Evolutionary conservation across 2,113 vertebrate genomes (phyloP).

Genomic region (Cyphomyrus discorhynchus): DNA sequence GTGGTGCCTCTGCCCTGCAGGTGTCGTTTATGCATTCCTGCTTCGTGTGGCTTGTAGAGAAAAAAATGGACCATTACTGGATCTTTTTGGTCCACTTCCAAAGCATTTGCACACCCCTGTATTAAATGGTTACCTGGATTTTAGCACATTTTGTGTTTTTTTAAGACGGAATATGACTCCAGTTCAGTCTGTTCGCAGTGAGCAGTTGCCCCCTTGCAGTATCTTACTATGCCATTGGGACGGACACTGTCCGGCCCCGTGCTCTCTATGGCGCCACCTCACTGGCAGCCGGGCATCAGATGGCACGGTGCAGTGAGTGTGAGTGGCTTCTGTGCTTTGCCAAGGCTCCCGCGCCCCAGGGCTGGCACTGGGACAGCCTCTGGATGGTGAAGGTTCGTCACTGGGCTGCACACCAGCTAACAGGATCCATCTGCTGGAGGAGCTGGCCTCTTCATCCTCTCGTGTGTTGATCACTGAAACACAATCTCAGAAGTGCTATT

Average conservation of each 20-base stretch:
- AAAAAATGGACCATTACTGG: background rate
- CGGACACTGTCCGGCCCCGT: background rate
- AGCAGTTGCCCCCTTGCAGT: background rate
- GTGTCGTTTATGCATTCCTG: background rate
- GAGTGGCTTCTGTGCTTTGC: conserved; percentile 36
- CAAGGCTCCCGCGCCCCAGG: conserved; percentile 25
- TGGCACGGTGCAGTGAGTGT: conserved; percentile 41
- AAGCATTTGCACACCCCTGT: background rate
- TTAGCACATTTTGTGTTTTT: background rate
- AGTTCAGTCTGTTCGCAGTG: background rate
- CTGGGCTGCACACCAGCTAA: conserved; percentile 20
- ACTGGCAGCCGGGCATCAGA: conserved; percentile 43
- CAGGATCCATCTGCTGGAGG: conserved; percentile 28
- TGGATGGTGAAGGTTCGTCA: conserved; percentile 12
- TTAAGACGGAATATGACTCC: background rate
- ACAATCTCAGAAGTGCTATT: background rate
- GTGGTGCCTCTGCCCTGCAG: background rate
- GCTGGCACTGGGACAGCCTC: conserved; percentile 22
- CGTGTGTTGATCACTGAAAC: background rate
- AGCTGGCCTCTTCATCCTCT: background rate
- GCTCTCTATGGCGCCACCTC: background rate
- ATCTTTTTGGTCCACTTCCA: background rate
- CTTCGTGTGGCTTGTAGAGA: background rate
- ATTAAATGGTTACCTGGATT: background rate
- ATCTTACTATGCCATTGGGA: background rate